A percentile compares a stretch with the other conserved stretches of the same genome.
phyloP scores from a whole-genome alignment of 2,797 vertebrate species.

The Percopsis omiscomaycus region DNA sequence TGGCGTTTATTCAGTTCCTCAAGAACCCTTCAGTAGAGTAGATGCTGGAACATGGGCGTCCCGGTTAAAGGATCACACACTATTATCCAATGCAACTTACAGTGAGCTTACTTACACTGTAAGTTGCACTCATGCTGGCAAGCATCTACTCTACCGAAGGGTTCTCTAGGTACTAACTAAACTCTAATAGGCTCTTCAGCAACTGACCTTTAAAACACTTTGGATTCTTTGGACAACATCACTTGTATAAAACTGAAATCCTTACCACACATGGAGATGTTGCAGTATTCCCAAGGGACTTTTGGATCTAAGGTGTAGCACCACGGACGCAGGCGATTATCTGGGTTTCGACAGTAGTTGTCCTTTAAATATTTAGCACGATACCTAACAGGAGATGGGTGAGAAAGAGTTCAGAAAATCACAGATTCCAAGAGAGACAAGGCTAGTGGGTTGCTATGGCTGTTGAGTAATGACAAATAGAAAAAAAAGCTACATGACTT shows the following conservation, averaged over 20 bases:
- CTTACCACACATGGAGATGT: conserved; percentile 94
- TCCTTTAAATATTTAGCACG: conserved; percentile 92
- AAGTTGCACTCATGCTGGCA: too few relatives aligned
- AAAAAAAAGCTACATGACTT: conserved; percentile 33
- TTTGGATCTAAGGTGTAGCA: conserved; percentile 94
- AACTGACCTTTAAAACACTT: too few relatives aligned
- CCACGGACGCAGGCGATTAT: conserved; percentile 92
- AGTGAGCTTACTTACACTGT: too few relatives aligned
- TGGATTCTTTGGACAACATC: neutral
- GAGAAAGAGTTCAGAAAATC: conserved; percentile 9
- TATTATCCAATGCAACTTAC: too few relatives aligned
- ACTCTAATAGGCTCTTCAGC: too few relatives aligned
- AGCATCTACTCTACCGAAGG: too few relatives aligned
- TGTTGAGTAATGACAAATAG: neutral
- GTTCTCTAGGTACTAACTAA: too few relatives aligned
- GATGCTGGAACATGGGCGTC: too few relatives aligned
- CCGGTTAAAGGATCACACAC: too few relatives aligned
- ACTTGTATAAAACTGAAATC: neutral
- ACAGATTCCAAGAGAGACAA: conserved; percentile 9
- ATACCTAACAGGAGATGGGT: conserved; percentile 76
- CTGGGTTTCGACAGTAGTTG: conserved; percentile 98
- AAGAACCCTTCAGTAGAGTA: too few relatives aligned
- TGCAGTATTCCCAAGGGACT: conserved; percentile 93
- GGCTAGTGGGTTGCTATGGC: neutral
- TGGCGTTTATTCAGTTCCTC: too few relatives aligned